Evolutionary conservation across 2,113 vertebrate genomes (phyloP).

Genomic region (Centropus bengalensis): DNA sequence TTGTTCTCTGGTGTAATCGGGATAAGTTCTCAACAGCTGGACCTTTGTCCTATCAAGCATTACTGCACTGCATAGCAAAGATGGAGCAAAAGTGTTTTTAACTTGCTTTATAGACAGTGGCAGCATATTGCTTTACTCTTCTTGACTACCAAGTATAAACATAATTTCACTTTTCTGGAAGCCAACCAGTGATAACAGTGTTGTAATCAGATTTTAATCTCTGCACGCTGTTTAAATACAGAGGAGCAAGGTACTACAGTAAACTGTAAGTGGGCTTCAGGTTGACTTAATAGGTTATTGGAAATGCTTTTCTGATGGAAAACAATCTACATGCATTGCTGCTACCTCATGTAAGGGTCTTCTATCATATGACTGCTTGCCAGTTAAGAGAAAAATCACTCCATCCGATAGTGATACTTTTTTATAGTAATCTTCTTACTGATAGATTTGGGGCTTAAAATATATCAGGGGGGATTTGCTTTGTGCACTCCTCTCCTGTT

Average conservation of each 20-base stretch:
- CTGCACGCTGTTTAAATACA: background rate
- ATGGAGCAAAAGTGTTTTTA: background rate
- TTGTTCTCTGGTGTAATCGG: background rate
- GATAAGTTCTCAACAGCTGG: background rate
- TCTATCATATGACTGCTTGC: background rate
- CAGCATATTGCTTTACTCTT: background rate
- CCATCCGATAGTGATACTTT: background rate
- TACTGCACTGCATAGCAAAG: background rate
- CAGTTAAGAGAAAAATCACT: slow-evolving; percentile 10
- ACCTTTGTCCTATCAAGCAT: background rate
- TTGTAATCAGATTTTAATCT: background rate
- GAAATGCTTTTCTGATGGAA: background rate
- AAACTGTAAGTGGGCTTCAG: background rate
- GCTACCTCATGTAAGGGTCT: background rate
- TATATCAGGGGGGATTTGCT: background rate
- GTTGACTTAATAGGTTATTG: background rate
- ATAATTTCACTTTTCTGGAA: slow-evolving; percentile 3
- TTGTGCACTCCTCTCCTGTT: background rate
- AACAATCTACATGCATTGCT: background rate
- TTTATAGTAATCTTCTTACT: slow-evolving; percentile 30
- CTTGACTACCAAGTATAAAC: background rate
- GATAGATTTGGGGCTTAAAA: slow-evolving; percentile 23
- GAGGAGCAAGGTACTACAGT: background rate
- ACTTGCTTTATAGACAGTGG: background rate
- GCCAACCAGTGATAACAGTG: background rate